Evolutionary conservation across 2,113 vertebrate genomes (phyloP).

Genomic region (Riparia riparia): DNA sequence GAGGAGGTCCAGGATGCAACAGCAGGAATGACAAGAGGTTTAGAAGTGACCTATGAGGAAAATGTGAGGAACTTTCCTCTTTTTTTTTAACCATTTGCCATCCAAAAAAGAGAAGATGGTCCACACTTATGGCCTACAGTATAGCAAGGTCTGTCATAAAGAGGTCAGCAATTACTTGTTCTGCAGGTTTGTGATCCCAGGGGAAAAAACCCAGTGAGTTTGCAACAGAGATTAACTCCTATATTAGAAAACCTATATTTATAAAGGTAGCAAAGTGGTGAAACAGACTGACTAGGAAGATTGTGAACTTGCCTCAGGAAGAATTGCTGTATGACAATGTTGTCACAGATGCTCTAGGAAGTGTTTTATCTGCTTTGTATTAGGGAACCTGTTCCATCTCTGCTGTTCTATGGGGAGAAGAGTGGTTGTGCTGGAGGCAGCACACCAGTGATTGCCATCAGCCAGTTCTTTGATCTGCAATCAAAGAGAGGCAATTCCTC

Average conservation of each 20-base stretch:
- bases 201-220: fast-evolving
- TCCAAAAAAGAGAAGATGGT: background rate
- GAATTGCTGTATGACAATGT: background rate
- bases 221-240: background rate
- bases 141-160: background rate
- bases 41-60: background rate
- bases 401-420: background rate
- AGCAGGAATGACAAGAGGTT: background rate
- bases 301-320: background rate
- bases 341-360: background rate
- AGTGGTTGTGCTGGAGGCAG: fast-evolving
- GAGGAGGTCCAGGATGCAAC: background rate
- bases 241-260: background rate
- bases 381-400: background rate
- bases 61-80: background rate
- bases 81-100: fast-evolving
- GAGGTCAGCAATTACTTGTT: background rate
- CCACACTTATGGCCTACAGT: background rate
- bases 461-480: background rate
- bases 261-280: background rate
- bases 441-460: background rate
- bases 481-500: background rate
- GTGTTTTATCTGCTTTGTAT: background rate
- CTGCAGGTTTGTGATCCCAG: background rate
- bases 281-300: background rate